Percentiles rank a stretch among this genome's conserved stretches.
Evolutionary conservation across 2,888 invertebrate genomes (phyloP).

Genomic region (Cremastobaeus sp.): DNA sequence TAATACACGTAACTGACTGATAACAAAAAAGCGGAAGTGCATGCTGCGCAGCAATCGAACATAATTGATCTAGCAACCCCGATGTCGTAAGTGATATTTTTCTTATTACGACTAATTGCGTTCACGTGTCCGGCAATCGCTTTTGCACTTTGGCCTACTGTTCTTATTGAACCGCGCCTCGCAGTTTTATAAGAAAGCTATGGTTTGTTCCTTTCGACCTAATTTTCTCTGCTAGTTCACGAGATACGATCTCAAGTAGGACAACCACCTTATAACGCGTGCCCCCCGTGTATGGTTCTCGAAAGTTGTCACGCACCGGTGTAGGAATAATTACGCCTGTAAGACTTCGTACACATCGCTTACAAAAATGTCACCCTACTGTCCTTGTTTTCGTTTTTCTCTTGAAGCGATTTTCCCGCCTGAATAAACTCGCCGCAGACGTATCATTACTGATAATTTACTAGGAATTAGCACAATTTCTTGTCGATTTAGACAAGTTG

Average conservation of each 20-base stretch:
- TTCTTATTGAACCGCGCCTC: slow-evolving; percentile 40
- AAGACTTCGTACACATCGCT: slow-evolving; percentile 57
- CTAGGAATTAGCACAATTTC: slow-evolving; percentile 9
- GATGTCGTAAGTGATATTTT: slow-evolving; percentile 60
- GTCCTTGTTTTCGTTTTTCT: slow-evolving; percentile 42
- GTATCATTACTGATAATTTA: too few species aligned
- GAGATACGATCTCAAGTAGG: slow-evolving; percentile 58
- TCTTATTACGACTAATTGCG: slow-evolving; percentile 56
- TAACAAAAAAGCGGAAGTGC: slow-evolving; percentile 60
- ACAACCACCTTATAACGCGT: slow-evolving; percentile 59
- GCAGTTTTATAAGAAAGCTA: slow-evolving; percentile 26
- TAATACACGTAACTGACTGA: slow-evolving; percentile 19
- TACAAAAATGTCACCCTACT: slow-evolving; percentile 35
- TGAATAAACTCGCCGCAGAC: slow-evolving; percentile 8
- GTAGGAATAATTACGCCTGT: slow-evolving; percentile 64
- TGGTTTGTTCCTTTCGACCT: slow-evolving; percentile 48
- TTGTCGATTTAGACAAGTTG: background rate
- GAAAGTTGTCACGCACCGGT: slow-evolving; percentile 63
- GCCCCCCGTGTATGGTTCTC: slow-evolving; percentile 32
- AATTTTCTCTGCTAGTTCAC: slow-evolving; percentile 40
- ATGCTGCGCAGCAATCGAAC: slow-evolving; percentile 62
- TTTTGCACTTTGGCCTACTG: slow-evolving; percentile 52
- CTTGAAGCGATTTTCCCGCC: slow-evolving; percentile 24
- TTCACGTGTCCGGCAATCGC: slow-evolving; percentile 43
- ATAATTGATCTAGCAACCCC: slow-evolving; percentile 60